Conservation (phyloP, 2,113 vertebrate species). For the Eclectus roratus region DNA sequence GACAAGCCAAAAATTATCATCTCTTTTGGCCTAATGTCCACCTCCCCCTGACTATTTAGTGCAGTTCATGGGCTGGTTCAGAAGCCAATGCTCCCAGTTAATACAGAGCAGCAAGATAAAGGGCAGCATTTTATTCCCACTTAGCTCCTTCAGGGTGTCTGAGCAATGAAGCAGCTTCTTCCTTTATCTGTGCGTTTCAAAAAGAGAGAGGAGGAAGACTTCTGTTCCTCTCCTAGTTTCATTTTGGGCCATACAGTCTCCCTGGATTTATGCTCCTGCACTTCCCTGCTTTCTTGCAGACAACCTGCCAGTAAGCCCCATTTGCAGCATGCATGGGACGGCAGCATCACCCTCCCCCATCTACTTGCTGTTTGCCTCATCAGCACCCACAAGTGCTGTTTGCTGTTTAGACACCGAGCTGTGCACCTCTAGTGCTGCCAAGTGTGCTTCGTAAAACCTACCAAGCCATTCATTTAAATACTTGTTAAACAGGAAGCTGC, state of each 20-base stretch:
- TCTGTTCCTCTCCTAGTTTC: background rate
- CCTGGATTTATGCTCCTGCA: background rate
- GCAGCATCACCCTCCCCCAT: background rate
- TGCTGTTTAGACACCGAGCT: background rate
- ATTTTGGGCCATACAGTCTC: background rate
- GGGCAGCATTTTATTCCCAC: background rate
- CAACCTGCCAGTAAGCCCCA: background rate
- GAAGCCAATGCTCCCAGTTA: background rate
- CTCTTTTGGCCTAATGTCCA: background rate
- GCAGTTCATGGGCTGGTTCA: accelerated
- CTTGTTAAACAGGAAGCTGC: slow-evolving; percentile 42
- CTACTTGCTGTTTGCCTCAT: background rate
- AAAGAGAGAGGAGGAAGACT: background rate
- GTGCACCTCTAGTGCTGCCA: background rate
- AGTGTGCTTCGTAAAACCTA: background rate
- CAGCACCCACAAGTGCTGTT: background rate
- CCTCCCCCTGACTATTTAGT: background rate
- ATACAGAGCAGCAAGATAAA: background rate
- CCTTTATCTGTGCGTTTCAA: background rate
- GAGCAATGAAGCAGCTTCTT: background rate
- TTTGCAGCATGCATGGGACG: accelerated
- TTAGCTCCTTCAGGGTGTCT: background rate
- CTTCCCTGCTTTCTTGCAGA: background rate
- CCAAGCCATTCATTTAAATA: slow-evolving; percentile 12
- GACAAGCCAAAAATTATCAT: background rate